Base-by-base conservation (phyloP, 2,113 vertebrate genomes). In the Riparia riparia region DNA sequence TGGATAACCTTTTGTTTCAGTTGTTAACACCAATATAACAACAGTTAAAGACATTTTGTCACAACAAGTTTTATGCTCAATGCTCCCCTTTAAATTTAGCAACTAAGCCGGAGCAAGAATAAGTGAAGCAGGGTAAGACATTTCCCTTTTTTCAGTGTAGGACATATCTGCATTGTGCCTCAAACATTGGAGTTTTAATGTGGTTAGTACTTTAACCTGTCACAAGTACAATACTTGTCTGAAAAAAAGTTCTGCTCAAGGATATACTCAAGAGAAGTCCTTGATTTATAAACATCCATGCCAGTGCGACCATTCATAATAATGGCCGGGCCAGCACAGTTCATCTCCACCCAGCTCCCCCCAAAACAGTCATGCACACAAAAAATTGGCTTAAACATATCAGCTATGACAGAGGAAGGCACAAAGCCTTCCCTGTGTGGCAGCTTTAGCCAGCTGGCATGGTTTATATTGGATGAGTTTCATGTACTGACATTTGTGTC, bases 401-500 rank as follows among this genome's bases (percentile, higher is more conserved):
- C 82, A 97, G 71, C 83, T 96, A 95, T 82, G 78, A 96, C 96
- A 95, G 95, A 97, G 73, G 71, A 89, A 96, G 85, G 94, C 91
- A 95, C 88, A 93, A 85, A 92, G 90, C 92, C 85, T 74, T 91
- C 96, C 96, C 93, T 95, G 93, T 58, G 94, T 94, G 95, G 89
- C 91, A 95, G 76, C 82, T 93, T 96, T 80, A 64, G 93, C 94
- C 96, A 96, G 77, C 94, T 91, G 97, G 96, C 97, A 98, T 96
- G 96, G 96, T 96, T 95, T 84, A 90, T 96, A 94, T 7, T 77
- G 94, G 96, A 88, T 93, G 95, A 97, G 97, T 97, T 94, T 96
- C 95, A 97, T 96, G 96, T 97, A 98, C 96, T 97, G 98, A 98
- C 98, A 97, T 95, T 97, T 98, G 97, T 98, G 97, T 97, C 97